Percentiles rank a stretch among this genome's conserved stretches.
phyloP scores from a whole-genome alignment of 2,888 invertebrate species.

The Iphiclides podalirius region DNA sequence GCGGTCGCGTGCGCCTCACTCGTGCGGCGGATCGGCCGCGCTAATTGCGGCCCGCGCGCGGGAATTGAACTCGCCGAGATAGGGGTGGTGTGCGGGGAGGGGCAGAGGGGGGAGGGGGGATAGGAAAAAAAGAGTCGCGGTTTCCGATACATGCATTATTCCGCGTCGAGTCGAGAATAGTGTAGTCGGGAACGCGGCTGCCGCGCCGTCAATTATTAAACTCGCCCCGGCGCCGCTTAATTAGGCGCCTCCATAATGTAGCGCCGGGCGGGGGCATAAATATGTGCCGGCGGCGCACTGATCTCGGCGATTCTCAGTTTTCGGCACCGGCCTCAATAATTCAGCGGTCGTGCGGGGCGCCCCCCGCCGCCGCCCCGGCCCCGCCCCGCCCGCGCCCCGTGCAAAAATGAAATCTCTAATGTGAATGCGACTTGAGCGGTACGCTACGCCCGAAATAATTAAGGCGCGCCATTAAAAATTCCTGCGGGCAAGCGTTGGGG shows the following conservation, averaged over 20 bases:
- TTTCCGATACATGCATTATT: conserved; percentile 22
- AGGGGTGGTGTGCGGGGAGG: too few relatives aligned
- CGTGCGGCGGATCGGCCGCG: too few relatives aligned
- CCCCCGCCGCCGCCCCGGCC: too few relatives aligned
- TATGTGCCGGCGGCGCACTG: conserved; percentile 50
- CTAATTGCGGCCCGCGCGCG: too few relatives aligned
- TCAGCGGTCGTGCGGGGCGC: conserved; percentile 49
- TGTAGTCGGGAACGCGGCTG: too few relatives aligned
- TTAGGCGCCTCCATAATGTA: conserved; percentile 76
- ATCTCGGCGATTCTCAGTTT: conserved; percentile 76
- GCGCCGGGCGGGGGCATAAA: conserved; percentile 65
- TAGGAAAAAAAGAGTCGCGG: conserved; percentile 13
- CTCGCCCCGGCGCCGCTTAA: conserved; percentile 58
- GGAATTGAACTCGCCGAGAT: too few relatives aligned
- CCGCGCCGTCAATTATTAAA: conserved; percentile 35
- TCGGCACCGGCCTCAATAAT: conserved; percentile 64
- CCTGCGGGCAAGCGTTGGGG: conserved; percentile 66
- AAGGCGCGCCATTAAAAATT: conserved; percentile 78
- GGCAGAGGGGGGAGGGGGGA: conserved; percentile 14
- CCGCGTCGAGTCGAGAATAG: conserved; percentile 22
- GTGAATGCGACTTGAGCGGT: conserved; percentile 73
- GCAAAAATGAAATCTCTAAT: conserved; percentile 78
- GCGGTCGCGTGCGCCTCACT: too few relatives aligned
- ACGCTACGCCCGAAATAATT: conserved; percentile 70
- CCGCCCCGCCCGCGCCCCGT: conserved; percentile 30